A percentile compares a stretch with the other conserved stretches of the same genome.
These are phyloP conservation scores for Phrynocephalus versicolor DNA, from an alignment of 2,113 vertebrate species.

Conservation along the genomic window DNA sequence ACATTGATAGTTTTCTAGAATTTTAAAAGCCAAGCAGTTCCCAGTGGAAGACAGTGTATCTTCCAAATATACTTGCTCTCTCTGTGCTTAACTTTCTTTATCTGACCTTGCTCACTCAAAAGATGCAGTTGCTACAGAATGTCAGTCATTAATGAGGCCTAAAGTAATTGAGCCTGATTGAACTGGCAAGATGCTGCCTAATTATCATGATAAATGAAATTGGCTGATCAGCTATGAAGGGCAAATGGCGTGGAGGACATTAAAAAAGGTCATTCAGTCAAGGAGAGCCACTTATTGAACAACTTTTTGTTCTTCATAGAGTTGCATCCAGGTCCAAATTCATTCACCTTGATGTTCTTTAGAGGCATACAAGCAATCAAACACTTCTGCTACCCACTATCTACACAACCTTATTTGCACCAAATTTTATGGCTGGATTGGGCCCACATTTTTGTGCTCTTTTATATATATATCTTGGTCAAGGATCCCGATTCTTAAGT, in stretches of 20 bases:
- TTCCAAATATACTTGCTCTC: constrained; percentile 64
- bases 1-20: not conserved
- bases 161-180: constrained; percentile 90
- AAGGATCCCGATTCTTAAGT: too few species aligned
- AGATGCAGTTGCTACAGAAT: constrained; percentile 78
- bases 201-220: constrained; percentile 89
- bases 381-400: too few species aligned
- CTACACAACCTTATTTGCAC: too few species aligned
- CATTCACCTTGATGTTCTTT: not conserved
- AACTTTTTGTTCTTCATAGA: not conserved
- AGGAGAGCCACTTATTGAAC: constrained; percentile 63
- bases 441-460: too few species aligned
- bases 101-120: constrained; percentile 76
- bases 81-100: constrained; percentile 69
- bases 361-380: too few species aligned
- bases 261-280: constrained; percentile 80
- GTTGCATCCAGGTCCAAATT: not conserved
- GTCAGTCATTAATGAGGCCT: constrained; percentile 88
- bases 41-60: constrained; percentile 27
- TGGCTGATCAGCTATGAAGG: constrained; percentile 80
- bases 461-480: too few species aligned
- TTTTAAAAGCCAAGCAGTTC: constrained; percentile 37
- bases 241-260: constrained; percentile 78
- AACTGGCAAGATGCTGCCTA: constrained; percentile 85
- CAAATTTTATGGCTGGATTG: too few species aligned